phyloP scores from a whole-genome alignment of 2,888 invertebrate genomes.

The Pammene fasciana region DNA sequence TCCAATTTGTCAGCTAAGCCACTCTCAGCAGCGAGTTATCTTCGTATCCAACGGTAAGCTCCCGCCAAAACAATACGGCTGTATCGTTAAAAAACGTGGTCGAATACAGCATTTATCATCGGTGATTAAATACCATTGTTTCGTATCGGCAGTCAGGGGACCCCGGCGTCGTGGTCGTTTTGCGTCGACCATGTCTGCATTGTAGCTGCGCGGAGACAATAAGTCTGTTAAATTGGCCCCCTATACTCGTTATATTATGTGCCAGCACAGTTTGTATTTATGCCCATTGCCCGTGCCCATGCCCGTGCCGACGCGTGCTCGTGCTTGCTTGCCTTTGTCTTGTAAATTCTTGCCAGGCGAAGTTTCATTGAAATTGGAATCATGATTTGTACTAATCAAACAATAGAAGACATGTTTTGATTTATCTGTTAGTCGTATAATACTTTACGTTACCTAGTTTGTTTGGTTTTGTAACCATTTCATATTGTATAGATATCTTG shows the following conservation, averaged over 20 bases:
- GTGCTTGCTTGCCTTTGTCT: conserved; percentile 57
- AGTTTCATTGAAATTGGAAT: conserved; percentile 43
- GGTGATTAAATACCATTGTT: conserved; percentile 84
- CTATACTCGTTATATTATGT: conserved; percentile 73
- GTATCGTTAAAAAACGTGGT: conserved; percentile 82
- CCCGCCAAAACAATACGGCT: conserved; percentile 82
- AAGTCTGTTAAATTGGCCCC: conserved; percentile 83
- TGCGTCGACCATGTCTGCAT: conserved; percentile 74
- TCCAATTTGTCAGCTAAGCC: conserved; percentile 83
- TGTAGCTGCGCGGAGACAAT: conserved; percentile 80
- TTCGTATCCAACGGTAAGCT: conserved; percentile 80
- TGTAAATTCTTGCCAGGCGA: conserved; percentile 63
- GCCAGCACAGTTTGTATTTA: conserved; percentile 67
- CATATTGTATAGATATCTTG: neutral
- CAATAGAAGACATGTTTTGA: conserved; percentile 38
- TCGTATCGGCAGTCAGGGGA: conserved; percentile 78
- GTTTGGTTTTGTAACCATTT: neutral
- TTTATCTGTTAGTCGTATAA: conserved; percentile 29
- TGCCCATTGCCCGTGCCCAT: conserved; percentile 48
- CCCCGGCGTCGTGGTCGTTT: conserved; percentile 72
- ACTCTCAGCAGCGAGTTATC: conserved; percentile 81
- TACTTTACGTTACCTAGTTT: neutral
- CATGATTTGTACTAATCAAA: conserved; percentile 43
- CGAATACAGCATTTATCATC: conserved; percentile 83
- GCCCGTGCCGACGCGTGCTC: conserved; percentile 58